These are phyloP conservation scores for Elaeidobius kamerunicus DNA, from an alignment of 2,888 invertebrate genomes.

Conservation along the genomic window DNA sequence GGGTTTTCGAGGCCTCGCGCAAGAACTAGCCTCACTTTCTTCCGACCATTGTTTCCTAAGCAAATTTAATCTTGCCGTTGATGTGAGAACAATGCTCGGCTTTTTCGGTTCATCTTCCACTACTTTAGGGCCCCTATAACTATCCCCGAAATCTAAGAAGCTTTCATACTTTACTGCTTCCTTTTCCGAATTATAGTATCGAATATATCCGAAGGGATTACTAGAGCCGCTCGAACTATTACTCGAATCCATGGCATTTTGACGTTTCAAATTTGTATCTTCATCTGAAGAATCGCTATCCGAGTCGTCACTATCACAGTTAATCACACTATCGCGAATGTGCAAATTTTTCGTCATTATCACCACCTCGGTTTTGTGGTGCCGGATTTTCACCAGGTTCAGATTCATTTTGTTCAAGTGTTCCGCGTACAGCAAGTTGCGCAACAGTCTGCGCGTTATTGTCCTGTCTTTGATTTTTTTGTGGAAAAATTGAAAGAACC, in stretches of 20 bases:
- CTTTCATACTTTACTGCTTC: conserved; percentile 49
- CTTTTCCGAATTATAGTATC: conserved; percentile 56
- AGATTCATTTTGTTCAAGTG: conserved; percentile 56
- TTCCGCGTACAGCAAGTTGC: conserved; percentile 68
- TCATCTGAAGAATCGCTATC: conserved; percentile 50
- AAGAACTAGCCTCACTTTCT: conserved; percentile 61
- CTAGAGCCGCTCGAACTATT: conserved; percentile 57
- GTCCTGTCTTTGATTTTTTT: conserved; percentile 69
- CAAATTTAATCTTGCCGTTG: conserved; percentile 52
- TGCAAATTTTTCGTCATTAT: conserved; percentile 44
- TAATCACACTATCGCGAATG: conserved; percentile 45
- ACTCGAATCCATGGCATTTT: conserved; percentile 54
- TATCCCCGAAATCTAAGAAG: conserved; percentile 52
- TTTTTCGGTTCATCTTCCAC: conserved; percentile 35
- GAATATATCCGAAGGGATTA: conserved; percentile 65
- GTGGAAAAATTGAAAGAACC: conserved; percentile 73
- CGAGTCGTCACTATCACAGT: conserved; percentile 50
- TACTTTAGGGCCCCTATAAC: conserved; percentile 29
- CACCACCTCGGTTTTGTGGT: conserved; percentile 51
- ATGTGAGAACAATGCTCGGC: conserved; percentile 50
- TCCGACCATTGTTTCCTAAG: conserved; percentile 47
- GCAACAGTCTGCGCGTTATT: conserved; percentile 68
- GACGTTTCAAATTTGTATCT: conserved; percentile 53
- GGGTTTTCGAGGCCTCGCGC: conserved; percentile 52
- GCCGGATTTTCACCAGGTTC: conserved; percentile 54